Percentiles rank a stretch among this genome's conserved stretches.
phyloP scores from a whole-genome alignment of 2,888 invertebrate species.

The Eupeodes luniger region DNA sequence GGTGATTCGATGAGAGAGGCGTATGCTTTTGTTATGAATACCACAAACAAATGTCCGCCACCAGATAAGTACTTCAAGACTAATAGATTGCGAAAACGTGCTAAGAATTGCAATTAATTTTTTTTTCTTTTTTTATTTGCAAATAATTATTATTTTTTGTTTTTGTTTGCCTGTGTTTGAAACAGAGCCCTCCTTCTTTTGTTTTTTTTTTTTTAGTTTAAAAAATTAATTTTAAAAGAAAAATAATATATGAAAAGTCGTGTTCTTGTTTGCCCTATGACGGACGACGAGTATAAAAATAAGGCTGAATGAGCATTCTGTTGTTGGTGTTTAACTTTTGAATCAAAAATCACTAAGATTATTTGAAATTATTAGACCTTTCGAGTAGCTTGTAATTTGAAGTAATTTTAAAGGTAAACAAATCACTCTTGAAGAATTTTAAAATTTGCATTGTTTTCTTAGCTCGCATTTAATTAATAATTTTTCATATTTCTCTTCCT shows the following conservation, averaged over 20 bases:
- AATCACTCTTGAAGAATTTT: no score
- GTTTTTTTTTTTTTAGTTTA: background rate
- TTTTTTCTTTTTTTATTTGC: background rate
- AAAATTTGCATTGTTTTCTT: no score
- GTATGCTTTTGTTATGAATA: slow-evolving; percentile 82
- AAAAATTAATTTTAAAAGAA: background rate
- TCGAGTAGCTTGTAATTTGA: no score
- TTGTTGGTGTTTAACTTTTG: slow-evolving; percentile 10
- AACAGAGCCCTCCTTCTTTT: background rate
- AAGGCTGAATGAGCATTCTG: slow-evolving; percentile 37
- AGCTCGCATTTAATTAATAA: no score
- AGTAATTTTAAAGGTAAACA: no score
- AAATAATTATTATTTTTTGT: background rate
- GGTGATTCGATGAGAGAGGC: slow-evolving; percentile 84
- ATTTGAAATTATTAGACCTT: no score
- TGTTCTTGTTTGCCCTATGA: background rate
- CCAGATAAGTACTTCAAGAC: slow-evolving; percentile 82
- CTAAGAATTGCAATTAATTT: slow-evolving; percentile 77
- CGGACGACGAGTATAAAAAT: background rate
- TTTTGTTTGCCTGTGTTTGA: background rate
- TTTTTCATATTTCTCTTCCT: no score
- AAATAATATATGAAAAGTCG: background rate
- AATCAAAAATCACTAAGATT: background rate
- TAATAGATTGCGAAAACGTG: slow-evolving; percentile 77
- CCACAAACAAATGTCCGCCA: slow-evolving; percentile 81